phyloP scores from a whole-genome alignment of 2,113 vertebrate species.

The Caranx melampygus region DNA sequence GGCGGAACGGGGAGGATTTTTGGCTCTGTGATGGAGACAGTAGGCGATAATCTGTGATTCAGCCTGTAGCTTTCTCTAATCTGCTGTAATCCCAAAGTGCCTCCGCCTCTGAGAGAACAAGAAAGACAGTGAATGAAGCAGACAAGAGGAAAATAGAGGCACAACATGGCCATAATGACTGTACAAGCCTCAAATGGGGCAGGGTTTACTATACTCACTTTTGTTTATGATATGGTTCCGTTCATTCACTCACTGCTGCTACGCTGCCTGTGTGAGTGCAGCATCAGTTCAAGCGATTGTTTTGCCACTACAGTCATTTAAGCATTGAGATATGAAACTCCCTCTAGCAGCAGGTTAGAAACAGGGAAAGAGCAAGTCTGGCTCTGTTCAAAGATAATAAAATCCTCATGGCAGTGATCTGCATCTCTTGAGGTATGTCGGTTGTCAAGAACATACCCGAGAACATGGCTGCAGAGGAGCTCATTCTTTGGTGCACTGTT shows the following conservation, averaged over 20 bases:
- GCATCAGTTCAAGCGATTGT: background rate
- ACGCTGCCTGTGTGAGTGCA: background rate
- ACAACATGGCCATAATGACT: conserved; percentile 13
- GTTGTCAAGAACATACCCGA: no score
- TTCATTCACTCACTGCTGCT: background rate
- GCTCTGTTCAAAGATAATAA: background rate
- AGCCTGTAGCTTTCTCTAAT: conserved; percentile 74
- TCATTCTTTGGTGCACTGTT: no score
- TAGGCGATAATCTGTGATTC: conserved; percentile 71
- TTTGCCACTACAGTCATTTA: background rate
- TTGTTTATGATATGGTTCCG: background rate
- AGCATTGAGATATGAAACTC: background rate
- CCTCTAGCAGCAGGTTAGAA: background rate
- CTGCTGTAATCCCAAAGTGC: conserved; percentile 73
- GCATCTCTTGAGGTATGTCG: no score
- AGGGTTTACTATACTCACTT: background rate
- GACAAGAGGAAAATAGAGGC: conserved; percentile 18
- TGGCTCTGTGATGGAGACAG: conserved; percentile 37
- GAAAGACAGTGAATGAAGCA: conserved; percentile 40
- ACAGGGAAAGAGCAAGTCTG: background rate
- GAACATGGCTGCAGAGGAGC: no score
- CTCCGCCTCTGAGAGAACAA: conserved; percentile 29
- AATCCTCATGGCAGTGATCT: no score
- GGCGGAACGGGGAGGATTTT: conserved; percentile 27
- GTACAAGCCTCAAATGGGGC: conserved; percentile 25